Conservation (phyloP, 2,888 invertebrate species). For the Pardosa pseudoannulata region DNA sequence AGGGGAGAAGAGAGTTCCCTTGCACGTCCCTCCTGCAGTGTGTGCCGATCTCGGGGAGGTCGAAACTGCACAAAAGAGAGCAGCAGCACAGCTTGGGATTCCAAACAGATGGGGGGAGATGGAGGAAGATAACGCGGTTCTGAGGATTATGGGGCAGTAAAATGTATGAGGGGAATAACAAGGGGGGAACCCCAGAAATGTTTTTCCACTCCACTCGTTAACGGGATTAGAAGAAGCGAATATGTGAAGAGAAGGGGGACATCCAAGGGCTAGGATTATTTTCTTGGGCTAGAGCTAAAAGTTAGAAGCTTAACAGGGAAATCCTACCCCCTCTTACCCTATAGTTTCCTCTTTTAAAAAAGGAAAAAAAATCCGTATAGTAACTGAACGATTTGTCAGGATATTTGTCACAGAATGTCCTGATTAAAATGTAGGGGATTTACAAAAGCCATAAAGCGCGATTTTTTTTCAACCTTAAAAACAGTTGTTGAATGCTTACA, state of each 20-base stretch:
- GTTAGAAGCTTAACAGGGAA: background rate
- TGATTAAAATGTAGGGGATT: background rate
- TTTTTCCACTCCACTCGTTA: constrained; percentile 61
- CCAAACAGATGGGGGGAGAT: constrained; percentile 8
- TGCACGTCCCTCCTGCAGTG: background rate
- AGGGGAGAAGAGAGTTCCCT: background rate
- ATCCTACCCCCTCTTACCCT: no score
- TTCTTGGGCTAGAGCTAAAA: background rate
- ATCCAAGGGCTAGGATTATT: background rate
- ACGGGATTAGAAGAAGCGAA: constrained; percentile 36
- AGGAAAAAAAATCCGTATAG: no score
- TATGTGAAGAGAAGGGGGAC: background rate
- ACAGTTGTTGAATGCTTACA: no score
- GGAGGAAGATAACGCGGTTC: background rate
- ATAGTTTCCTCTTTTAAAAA: no score
- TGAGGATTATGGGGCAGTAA: background rate
- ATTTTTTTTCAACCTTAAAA: background rate
- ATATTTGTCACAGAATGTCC: constrained; percentile 6
- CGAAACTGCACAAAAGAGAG: background rate
- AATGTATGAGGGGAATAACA: background rate
- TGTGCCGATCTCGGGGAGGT: no score
- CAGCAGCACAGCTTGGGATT: constrained; percentile 3
- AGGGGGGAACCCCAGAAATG: constrained; percentile 25
- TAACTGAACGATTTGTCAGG: background rate
- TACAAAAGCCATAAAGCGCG: background rate